phyloP scores from a whole-genome alignment of 2,113 vertebrate genomes.

The Naja naja region DNA sequence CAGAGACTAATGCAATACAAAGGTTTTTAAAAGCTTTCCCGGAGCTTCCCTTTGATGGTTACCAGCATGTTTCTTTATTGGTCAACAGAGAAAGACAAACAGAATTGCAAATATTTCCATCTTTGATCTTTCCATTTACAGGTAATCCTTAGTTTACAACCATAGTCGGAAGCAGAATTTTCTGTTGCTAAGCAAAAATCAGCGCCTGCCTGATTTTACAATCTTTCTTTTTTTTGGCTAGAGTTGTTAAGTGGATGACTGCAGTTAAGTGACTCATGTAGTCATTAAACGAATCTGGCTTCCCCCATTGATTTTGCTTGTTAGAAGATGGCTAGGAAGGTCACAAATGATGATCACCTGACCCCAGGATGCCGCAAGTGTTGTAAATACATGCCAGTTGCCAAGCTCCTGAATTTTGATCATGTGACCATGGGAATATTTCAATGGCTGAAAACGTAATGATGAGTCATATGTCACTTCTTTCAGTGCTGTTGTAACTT shows the following conservation, averaged over 20 bases:
- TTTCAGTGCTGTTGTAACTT: background rate
- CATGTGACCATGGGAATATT: background rate
- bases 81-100: background rate
- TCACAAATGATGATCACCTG: background rate
- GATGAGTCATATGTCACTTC: background rate
- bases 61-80: background rate
- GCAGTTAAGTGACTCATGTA: background rate
- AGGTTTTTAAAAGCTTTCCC: background rate
- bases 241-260: background rate
- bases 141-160: background rate
- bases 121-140: background rate
- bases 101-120: conserved; percentile 4
- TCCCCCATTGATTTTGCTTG: background rate
- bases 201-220: background rate
- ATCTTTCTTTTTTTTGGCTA: background rate
- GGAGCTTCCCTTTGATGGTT: background rate
- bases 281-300: background rate
- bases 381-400: background rate
- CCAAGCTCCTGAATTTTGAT: background rate
- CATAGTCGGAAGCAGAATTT: background rate
- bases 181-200: background rate
- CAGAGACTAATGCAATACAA: background rate
- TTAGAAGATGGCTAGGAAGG: background rate
- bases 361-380: background rate
- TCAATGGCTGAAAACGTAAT: background rate